Evolutionary conservation across 2,888 invertebrate genomes (phyloP).

Genomic region (Rotaria magnacalcarata): DNA sequence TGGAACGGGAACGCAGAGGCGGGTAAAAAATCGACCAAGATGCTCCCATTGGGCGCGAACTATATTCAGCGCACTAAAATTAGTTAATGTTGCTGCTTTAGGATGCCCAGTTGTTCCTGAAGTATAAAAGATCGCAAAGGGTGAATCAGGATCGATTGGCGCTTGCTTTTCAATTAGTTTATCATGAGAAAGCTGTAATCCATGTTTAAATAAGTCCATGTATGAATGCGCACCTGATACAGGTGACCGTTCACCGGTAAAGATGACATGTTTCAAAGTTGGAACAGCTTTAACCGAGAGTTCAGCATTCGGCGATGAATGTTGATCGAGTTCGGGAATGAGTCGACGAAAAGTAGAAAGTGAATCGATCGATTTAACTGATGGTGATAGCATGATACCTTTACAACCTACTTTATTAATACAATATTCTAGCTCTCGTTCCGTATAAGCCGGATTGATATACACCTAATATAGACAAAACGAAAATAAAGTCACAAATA

Average conservation of each 20-base stretch:
- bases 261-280: conserved; percentile 38
- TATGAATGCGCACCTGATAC: not conserved
- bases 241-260: not conserved
- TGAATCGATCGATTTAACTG: conserved; percentile 62
- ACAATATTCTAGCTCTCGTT: conserved; percentile 69
- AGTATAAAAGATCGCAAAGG: too few species aligned
- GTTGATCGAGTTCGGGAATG: conserved; percentile 36
- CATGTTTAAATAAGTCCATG: not conserved
- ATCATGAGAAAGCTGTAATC: not conserved
- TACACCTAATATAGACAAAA: too few species aligned
- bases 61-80: too few species aligned
- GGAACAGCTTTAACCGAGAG: conserved; percentile 32
- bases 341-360: not conserved
- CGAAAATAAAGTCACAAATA: too few species aligned
- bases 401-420: too few species aligned
- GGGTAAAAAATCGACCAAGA: too few species aligned
- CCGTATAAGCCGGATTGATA: conserved; percentile 71
- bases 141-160: too few species aligned
- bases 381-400: conserved; percentile 68
- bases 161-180: too few species aligned
- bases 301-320: conserved; percentile 2
- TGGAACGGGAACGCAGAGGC: too few species aligned
- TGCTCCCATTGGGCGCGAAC: too few species aligned
- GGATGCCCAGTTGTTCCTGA: too few species aligned
- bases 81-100: too few species aligned